These are phyloP conservation scores for mouse (Mus musculus) DNA, from an alignment of 2,113 vertebrate species.

Conservation along the genomic window GRCm39 chr12:64657001-64657500, in stretches of 20 bases:
- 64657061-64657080: slow-evolving; percentile 48
- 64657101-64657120: slow-evolving; percentile 58
- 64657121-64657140: slow-evolving; percentile 66
- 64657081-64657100: slow-evolving; percentile 57
- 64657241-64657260: slow-evolving; percentile 20
- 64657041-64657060: slow-evolving; percentile 36
- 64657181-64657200: slow-evolving; percentile 66
- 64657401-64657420: slow-evolving; percentile 20
- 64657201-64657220: slow-evolving; percentile 61
- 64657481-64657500: slow-evolving; percentile 42
- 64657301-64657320: neutral
- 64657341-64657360: slow-evolving; percentile 26
- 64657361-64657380: slow-evolving; percentile 2
- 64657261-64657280: slow-evolving; percentile 17
- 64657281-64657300: slow-evolving; percentile 34
- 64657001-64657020: slow-evolving; percentile 35
- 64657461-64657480: neutral
- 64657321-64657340: slow-evolving; percentile 25
- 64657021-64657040: slow-evolving; percentile 60
- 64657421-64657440: slow-evolving; percentile 52
- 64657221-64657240: slow-evolving; percentile 57
- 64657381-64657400: slow-evolving; percentile 43
- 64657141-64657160: slow-evolving; percentile 68
- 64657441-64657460: slow-evolving; percentile 14
- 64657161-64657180: slow-evolving; percentile 75